These are phyloP conservation scores for Lasioglossum figueresi DNA, from an alignment of 2,888 invertebrate species.

Conservation along the genomic window DNA sequence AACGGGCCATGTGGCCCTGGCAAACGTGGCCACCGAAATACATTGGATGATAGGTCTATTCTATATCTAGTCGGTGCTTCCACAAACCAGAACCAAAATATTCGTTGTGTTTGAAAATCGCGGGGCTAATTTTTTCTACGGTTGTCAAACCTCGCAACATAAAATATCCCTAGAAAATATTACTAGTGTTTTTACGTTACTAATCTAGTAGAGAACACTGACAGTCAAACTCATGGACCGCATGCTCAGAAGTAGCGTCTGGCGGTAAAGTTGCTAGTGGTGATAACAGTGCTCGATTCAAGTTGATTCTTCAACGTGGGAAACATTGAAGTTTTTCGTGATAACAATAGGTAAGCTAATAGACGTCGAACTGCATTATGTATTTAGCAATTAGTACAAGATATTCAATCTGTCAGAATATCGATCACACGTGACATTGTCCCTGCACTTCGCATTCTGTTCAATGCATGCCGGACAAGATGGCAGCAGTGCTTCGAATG, in stretches of 20 bases:
- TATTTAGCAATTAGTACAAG: too few species aligned
- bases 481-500: background rate
- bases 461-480: background rate
- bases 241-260: background rate
- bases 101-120: too few species aligned
- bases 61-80: too few species aligned
- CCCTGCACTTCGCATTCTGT: too few species aligned
- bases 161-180: too few species aligned
- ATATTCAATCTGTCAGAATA: background rate
- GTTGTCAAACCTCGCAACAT: too few species aligned
- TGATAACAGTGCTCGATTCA: background rate
- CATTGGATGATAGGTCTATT: too few species aligned
- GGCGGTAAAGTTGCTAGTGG: slow-evolving; percentile 2
- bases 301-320: background rate
- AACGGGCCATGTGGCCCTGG: too few species aligned
- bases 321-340: background rate
- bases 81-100: too few species aligned
- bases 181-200: background rate
- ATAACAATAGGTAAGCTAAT: background rate
- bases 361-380: too few species aligned
- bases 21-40: too few species aligned
- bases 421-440: background rate
- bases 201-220: background rate
- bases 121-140: too few species aligned
- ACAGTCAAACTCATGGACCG: background rate